Evolutionary conservation across 2,888 invertebrate species (phyloP).

Genomic region (Norana najaformis): DNA sequence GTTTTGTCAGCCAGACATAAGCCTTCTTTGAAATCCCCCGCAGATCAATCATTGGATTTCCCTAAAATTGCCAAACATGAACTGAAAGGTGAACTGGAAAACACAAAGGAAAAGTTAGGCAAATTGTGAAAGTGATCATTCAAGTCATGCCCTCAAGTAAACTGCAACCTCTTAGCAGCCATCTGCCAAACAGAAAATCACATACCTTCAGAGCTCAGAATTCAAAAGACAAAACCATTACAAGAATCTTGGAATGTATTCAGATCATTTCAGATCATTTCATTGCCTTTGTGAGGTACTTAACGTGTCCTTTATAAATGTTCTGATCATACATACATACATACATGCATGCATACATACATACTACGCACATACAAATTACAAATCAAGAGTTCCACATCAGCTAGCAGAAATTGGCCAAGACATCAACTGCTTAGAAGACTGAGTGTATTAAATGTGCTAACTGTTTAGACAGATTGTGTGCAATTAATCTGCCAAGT

Average conservation of each 20-base stretch:
- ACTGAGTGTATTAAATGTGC: too few species aligned
- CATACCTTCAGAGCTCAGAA: neutral
- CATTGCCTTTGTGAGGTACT: neutral
- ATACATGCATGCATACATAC: too few species aligned
- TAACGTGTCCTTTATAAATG: neutral
- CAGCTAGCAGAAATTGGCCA: too few species aligned
- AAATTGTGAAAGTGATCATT: too few species aligned
- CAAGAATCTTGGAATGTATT: neutral
- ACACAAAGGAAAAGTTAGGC: neutral
- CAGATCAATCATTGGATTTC: slow-evolving; percentile 45
- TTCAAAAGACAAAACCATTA: neutral
- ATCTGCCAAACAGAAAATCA: neutral
- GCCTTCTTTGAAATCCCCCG: slow-evolving; percentile 40
- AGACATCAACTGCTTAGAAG: too few species aligned
- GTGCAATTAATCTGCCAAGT: too few species aligned
- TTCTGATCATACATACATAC: too few species aligned
- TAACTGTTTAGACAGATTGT: too few species aligned
- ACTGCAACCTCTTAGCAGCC: neutral
- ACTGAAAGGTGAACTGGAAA: neutral
- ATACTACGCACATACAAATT: too few species aligned
- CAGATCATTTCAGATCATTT: neutral
- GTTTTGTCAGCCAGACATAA: slow-evolving; percentile 76
- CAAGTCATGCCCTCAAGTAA: neutral
- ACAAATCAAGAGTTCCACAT: too few species aligned
- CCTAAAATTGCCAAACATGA: neutral